Evolutionary conservation across 1,140 invertebrate genomes (phyloP).

Genomic region (Heliothis virescens): DNA sequence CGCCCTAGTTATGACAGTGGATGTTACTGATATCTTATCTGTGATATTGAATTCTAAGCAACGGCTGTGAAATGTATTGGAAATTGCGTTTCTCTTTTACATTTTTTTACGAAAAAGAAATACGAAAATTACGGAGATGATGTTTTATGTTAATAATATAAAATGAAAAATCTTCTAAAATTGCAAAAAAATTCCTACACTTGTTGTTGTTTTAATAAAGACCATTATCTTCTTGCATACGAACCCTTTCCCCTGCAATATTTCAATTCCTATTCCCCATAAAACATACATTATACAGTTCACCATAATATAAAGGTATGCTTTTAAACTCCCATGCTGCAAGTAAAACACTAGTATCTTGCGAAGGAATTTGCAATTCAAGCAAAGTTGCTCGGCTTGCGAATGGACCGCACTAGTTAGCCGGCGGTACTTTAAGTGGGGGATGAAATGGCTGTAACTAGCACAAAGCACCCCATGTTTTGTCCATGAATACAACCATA

Average conservation of each 20-base stretch:
- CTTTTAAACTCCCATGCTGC: constrained; percentile 14
- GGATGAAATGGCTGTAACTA: constrained; percentile 30
- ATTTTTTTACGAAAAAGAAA: background rate
- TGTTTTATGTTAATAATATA: background rate
- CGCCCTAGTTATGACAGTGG: constrained; percentile 43
- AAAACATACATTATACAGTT: background rate
- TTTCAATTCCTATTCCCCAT: no score
- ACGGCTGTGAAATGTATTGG: constrained; percentile 45
- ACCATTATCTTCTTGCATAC: no score
- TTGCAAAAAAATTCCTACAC: no score
- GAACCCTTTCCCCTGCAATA: no score
- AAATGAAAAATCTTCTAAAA: no score
- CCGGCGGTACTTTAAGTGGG: constrained; percentile 1
- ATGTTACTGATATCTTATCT: constrained; percentile 44
- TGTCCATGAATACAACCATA: background rate
- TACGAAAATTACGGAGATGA: background rate
- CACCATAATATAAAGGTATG: constrained; percentile 10
- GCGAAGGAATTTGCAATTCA: constrained; percentile 30
- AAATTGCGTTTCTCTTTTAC: constrained; percentile 28
- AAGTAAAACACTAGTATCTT: constrained; percentile 22
- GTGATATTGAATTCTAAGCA: constrained; percentile 47
- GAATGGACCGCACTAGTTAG: constrained; percentile 32
- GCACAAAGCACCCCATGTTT: background rate
- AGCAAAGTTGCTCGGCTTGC: constrained; percentile 23
- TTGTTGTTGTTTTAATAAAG: no score